phyloP scores from a whole-genome alignment of 2,113 vertebrate species.

The Anhinga rufa region DNA sequence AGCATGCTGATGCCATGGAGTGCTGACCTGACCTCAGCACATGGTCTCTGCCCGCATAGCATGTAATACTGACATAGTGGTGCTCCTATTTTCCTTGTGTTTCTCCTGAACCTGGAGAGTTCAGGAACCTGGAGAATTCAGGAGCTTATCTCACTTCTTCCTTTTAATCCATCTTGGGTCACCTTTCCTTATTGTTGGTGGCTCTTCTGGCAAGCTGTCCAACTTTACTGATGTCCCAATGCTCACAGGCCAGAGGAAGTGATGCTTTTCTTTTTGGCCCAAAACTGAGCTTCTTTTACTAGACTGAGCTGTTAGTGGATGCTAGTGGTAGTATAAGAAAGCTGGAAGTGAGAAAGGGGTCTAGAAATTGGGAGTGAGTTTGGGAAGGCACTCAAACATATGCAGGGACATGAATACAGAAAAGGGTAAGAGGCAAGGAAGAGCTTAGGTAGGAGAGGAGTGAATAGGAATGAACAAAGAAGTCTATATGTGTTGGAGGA shows the following conservation, averaged over 20 bases:
- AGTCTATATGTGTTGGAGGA: background rate
- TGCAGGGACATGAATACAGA: background rate
- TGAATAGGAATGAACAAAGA: background rate
- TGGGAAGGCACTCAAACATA: background rate
- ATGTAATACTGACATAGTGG: background rate
- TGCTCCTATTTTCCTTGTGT: background rate
- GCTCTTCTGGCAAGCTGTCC: background rate
- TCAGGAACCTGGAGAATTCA: too few relatives aligned
- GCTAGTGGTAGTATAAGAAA: background rate
- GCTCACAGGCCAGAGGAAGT: background rate
- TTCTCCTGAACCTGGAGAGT: background rate
- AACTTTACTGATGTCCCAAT: background rate
- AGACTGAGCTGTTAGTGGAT: background rate
- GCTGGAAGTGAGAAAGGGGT: background rate
- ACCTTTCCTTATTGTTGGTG: background rate
- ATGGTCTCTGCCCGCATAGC: fast-evolving
- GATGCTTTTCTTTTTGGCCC: background rate
- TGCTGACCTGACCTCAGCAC: background rate
- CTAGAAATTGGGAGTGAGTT: background rate
- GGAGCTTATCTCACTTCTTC: background rate
- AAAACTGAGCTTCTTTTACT: background rate
- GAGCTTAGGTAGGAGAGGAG: background rate
- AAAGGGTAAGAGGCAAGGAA: background rate
- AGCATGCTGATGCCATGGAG: background rate
- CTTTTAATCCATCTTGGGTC: background rate